Evolutionary conservation across 2,888 invertebrate species (phyloP), one percentile per base, ranked within the genome.

Genomic region (Harpagoxenus sublaevis): DNA sequence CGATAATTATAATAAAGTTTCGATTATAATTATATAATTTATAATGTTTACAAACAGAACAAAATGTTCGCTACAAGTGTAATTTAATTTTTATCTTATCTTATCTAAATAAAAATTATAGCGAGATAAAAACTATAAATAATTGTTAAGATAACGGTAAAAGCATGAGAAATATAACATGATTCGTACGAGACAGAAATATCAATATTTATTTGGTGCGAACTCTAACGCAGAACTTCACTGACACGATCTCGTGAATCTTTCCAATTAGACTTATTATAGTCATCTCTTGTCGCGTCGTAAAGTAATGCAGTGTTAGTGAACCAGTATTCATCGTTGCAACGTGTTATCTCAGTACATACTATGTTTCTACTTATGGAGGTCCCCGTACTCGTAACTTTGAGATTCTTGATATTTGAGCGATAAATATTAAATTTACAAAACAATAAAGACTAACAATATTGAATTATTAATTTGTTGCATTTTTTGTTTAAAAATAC

Each of bases 221-320:
- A 75, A 75, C 35, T 75, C 45, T 48, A 15, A n/a, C 39, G 12
- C 28, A 28, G 18, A 66, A 65, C 39, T 42, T 75, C 15, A 75
- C n/a, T 68, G 53, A 68, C 28, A 78, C 12, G 42, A 68, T 45
- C n/a, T 78, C 42, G 28, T 28, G 9, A 68, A 42, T 68, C 28
- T 42, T 78, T 78, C 42, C 53, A 78, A 70, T 68, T 78, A 68
- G 39, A 55, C n/a, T n/a, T 48, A 42, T 31, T 31, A 68, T 1
- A 78, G 39, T 68, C 10, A 55, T 45, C n/a, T 55, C 1, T 23
- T 28, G 51, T 53, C 28, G 9, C 10, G 18, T 3, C 18, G 39
- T 51, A 62, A 65, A 53, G 2, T 70, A 42, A 78, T 78, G 5
- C 42, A 45, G 28, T 55, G 23, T 31, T 70, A 55, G 55, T 31